Evolutionary conservation across 1,140 invertebrate species (phyloP).

Genomic region (Reticulitermes speratus): DNA sequence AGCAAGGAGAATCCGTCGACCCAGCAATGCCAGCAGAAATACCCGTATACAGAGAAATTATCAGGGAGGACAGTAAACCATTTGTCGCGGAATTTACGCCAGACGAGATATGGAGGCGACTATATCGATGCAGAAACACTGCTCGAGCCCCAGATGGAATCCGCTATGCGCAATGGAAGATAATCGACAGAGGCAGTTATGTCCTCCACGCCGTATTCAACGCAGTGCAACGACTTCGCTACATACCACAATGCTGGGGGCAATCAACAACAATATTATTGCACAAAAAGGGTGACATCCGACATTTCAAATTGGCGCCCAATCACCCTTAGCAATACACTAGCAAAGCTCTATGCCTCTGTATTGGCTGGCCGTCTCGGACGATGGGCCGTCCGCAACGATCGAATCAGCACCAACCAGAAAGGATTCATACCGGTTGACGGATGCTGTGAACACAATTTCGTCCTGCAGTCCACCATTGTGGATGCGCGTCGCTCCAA

Average conservation of each 20-base stretch:
- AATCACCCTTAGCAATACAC: constrained; percentile 30
- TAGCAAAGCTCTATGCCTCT: constrained; percentile 33
- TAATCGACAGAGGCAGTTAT: background rate
- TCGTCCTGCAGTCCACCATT: constrained; percentile 27
- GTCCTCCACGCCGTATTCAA: background rate
- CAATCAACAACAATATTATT: constrained; percentile 17
- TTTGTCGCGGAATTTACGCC: background rate
- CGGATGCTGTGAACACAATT: too few relatives aligned
- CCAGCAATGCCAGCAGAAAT: too few relatives aligned
- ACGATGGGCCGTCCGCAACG: constrained; percentile 19
- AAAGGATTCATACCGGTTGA: too few relatives aligned
- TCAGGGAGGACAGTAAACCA: background rate
- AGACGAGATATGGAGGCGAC: background rate
- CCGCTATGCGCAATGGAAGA: background rate
- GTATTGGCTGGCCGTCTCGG: constrained; percentile 27
- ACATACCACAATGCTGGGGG: constrained; percentile 33
- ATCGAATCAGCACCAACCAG: constrained; percentile 25
- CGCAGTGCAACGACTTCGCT: background rate
- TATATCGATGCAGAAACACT: background rate
- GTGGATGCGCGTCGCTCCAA: background rate
- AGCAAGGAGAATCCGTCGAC: background rate
- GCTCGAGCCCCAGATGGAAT: constrained; percentile 19
- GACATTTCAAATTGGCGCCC: constrained; percentile 34
- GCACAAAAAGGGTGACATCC: constrained; percentile 22
- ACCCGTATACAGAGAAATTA: too few relatives aligned